Evolutionary conservation across 2,888 invertebrate genomes (phyloP).

Genomic region (Acleris cristana): DNA sequence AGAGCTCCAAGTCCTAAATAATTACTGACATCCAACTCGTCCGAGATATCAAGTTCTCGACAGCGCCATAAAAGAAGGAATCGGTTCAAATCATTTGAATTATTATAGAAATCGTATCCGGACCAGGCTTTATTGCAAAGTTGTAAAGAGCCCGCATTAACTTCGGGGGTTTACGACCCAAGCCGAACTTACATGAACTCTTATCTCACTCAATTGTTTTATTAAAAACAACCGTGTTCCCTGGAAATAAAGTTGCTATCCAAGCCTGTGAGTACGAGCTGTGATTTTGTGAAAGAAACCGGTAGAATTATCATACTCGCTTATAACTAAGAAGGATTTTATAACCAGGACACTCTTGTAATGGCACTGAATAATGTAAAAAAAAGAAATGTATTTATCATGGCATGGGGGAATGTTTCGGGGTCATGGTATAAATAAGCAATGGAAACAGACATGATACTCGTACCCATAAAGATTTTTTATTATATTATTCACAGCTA

Average conservation of each 20-base stretch:
- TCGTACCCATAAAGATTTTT: too few species aligned
- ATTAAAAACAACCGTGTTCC: conserved; percentile 16
- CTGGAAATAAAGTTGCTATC: background rate
- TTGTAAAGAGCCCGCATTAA: conserved; percentile 45
- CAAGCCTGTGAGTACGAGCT: background rate
- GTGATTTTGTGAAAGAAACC: conserved; percentile 1
- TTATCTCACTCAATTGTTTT: conserved; percentile 2
- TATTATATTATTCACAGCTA: too few species aligned
- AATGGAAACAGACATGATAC: background rate
- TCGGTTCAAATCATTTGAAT: conserved; percentile 48
- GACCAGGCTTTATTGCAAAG: conserved; percentile 48
- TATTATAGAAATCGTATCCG: conserved; percentile 49
- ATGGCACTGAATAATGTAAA: conserved; percentile 28
- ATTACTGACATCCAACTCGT: conserved; percentile 9
- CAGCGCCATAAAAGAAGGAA: conserved; percentile 37
- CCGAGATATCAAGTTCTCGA: conserved; percentile 28
- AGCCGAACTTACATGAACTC: conserved; percentile 39
- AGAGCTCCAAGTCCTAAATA: background rate
- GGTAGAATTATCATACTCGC: conserved; percentile 38
- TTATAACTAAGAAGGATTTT: conserved; percentile 37
- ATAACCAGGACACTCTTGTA: conserved; percentile 32
- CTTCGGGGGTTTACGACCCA: conserved; percentile 41
- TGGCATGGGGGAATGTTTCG: background rate
- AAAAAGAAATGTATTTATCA: conserved; percentile 15
- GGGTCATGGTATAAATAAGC: conserved; percentile 9